phyloP scores from a whole-genome alignment of 2,888 invertebrate species.

The Lepidocyrtinus sp. region DNA sequence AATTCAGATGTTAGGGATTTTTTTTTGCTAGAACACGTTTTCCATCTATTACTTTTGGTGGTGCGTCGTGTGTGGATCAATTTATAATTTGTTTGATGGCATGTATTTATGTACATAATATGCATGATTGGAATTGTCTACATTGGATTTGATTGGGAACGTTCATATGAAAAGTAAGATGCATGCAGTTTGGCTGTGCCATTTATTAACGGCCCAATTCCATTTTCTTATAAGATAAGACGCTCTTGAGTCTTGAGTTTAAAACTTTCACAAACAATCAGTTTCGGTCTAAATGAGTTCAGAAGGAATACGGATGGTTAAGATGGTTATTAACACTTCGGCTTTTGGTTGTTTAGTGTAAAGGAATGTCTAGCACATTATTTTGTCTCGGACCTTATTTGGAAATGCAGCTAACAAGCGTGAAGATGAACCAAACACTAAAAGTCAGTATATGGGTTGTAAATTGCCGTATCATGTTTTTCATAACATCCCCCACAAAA shows the following conservation, averaged over 20 bases:
- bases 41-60: background rate
- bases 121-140: background rate
- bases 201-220: no score
- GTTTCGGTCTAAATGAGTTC: no score
- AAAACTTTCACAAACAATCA: background rate
- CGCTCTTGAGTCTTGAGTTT: background rate
- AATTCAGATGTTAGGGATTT: background rate
- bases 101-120: no score
- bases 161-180: background rate
- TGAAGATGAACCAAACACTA: background rate
- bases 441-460: conserved; percentile 10
- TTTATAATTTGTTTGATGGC: no score
- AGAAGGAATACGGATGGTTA: no score
- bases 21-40: background rate
- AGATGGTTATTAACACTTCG: conserved; percentile 6
- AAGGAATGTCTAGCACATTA: background rate
- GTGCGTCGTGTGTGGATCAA: background rate
- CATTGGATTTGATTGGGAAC: background rate
- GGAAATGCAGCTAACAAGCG: conserved; percentile 2
- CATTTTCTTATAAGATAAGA: background rate
- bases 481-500: background rate
- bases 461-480: conserved; percentile 4
- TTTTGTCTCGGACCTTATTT: background rate
- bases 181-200: background rate
- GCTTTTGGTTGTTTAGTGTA: background rate